Evolutionary conservation across 2,888 invertebrate species (phyloP).

Genomic region (Coremacera marginata): DNA sequence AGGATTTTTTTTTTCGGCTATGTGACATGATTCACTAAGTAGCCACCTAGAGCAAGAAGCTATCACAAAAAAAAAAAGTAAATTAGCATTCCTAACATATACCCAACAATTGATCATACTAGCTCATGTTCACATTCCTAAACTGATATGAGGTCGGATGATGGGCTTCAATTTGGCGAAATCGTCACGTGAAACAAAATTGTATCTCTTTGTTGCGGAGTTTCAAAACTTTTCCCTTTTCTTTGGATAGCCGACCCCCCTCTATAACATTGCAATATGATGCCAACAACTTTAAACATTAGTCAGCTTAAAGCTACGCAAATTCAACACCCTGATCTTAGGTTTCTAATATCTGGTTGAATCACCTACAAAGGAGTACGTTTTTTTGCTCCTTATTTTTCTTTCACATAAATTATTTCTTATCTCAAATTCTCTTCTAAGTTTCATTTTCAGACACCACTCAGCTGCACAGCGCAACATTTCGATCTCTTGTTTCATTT

Average conservation of each 20-base stretch:
- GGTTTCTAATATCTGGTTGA: no score
- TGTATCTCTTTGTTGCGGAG: not conserved
- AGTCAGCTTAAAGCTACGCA: no score
- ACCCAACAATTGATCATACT: not conserved
- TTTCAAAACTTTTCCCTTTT: not conserved
- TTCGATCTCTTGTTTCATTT: not conserved
- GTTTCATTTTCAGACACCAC: no score
- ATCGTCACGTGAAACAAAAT: not conserved
- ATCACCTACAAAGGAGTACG: not conserved
- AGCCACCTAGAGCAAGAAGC: constrained; percentile 32
- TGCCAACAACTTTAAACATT: not conserved
- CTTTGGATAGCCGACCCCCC: not conserved
- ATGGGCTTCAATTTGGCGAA: not conserved
- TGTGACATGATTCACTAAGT: constrained; percentile 43
- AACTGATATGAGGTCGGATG: not conserved
- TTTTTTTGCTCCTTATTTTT: not conserved
- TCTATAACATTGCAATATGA: not conserved
- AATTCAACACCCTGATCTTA: not conserved
- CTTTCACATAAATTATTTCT: no score
- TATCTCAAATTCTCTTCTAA: no score
- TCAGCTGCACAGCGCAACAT: no score
- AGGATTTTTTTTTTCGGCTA: constrained; percentile 24
- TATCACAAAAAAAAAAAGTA: constrained; percentile 13
- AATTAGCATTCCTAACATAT: constrained; percentile 15
- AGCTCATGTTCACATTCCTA: not conserved